Conservation (phyloP, 2,113 vertebrate species). For the Empidonax alnorum region DNA sequence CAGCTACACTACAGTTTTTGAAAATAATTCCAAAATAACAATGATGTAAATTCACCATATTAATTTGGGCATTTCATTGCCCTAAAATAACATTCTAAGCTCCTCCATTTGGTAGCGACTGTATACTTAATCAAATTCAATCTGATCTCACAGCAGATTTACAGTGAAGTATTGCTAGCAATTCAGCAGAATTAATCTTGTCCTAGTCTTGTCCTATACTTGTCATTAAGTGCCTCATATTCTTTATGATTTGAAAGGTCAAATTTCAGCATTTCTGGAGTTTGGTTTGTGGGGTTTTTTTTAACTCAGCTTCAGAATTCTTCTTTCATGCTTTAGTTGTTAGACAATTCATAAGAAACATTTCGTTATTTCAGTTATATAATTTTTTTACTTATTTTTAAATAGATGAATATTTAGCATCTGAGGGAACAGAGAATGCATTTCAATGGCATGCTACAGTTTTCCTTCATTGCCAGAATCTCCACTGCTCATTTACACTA, state of each 20-base stretch:
- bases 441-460: neutral
- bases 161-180: neutral
- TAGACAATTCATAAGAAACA: neutral
- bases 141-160: neutral
- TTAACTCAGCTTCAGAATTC: neutral
- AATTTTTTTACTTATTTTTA: neutral
- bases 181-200: neutral
- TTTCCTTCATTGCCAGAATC: constrained; percentile 33
- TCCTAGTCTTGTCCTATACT: neutral
- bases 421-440: neutral
- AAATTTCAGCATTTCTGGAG: neutral
- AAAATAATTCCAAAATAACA: neutral
- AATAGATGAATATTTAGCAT: neutral
- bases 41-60: neutral
- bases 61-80: neutral
- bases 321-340: neutral
- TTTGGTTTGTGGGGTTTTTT: neutral
- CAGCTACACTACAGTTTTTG: neutral
- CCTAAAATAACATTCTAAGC: neutral
- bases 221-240: neutral
- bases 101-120: neutral
- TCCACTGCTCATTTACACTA: constrained; percentile 54
- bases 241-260: neutral
- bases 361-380: neutral
- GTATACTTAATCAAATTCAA: neutral